Conservation (phyloP, 2,888 invertebrate species). For the Hedychridium roseum region DNA sequence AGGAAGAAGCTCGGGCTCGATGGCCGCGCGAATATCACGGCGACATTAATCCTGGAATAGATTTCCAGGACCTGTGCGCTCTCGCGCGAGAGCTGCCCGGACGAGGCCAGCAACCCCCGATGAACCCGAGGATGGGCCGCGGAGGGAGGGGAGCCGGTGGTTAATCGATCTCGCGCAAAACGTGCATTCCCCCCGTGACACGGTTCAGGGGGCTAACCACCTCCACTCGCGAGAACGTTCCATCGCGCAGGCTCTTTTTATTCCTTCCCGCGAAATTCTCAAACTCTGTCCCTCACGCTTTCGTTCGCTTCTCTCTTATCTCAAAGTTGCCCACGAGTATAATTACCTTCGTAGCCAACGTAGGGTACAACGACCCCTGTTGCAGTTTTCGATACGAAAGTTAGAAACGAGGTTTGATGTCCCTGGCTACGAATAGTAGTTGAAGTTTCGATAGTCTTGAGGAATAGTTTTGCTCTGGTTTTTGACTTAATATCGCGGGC, state of each 20-base stretch:
- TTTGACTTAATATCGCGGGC: not conserved
- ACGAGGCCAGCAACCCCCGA: conserved; percentile 61
- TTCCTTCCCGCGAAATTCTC: not conserved
- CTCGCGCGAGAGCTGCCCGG: conserved; percentile 47
- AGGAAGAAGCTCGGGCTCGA: not conserved
- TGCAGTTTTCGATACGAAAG: no score
- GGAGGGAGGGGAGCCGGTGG: conserved; percentile 4
- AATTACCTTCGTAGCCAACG: no score
- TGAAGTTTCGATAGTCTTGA: no score
- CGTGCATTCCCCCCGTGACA: conserved; percentile 43
- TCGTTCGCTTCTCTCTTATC: no score
- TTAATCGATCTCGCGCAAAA: conserved; percentile 57
- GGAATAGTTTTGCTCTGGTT: no score
- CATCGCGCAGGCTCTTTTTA: conserved; percentile 32
- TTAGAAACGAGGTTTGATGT: no score
- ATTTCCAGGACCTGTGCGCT: no score
- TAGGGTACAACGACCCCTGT: no score
- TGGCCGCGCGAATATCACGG: not conserved
- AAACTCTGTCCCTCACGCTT: no score
- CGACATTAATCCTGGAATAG: no score
- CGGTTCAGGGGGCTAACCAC: conserved; percentile 58
- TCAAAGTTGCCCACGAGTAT: no score
- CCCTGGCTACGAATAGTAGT: no score
- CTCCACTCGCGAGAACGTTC: conserved; percentile 41
- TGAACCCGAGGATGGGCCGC: conserved; percentile 43